phyloP scores from a whole-genome alignment of 1,140 invertebrate genomes.

The Hylyphantes graminicola region DNA sequence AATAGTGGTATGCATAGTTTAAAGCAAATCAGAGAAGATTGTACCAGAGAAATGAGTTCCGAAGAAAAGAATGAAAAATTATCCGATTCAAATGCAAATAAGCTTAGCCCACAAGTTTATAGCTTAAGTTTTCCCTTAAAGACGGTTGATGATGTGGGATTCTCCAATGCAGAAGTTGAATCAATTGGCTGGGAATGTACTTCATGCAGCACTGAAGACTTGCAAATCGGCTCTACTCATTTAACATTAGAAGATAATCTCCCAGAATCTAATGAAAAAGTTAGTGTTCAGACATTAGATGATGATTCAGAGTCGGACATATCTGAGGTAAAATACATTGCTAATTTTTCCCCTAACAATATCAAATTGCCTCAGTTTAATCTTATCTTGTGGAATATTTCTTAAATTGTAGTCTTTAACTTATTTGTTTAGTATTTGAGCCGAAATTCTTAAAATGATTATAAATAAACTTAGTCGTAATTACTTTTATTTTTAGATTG shows the following conservation, averaged over 20 bases:
- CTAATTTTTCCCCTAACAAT: background rate
- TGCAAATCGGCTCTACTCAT: conserved; percentile 41
- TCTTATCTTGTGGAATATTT: no score
- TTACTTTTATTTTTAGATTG: conserved; percentile 20
- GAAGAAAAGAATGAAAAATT: background rate
- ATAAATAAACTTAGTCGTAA: no score
- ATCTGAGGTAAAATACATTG: conserved; percentile 20
- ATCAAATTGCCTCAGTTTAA: no score
- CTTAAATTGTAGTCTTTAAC: no score
- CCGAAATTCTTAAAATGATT: no score
- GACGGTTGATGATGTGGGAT: conserved; percentile 48
- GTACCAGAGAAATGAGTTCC: conserved; percentile 6
- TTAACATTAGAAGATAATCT: conserved; percentile 41
- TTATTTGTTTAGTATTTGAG: no score
- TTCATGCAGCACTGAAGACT: conserved; percentile 54
- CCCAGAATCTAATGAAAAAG: conserved; percentile 47
- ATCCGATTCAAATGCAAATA: conserved; percentile 19
- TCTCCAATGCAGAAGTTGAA: conserved; percentile 47
- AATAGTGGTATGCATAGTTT: conserved; percentile 67
- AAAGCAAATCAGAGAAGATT: conserved; percentile 65
- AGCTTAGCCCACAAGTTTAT: conserved; percentile 61
- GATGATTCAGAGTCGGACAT: conserved; percentile 63
- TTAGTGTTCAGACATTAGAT: conserved; percentile 64
- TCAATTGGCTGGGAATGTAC: conserved; percentile 56
- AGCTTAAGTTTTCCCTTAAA: conserved; percentile 51